Percentiles rank a stretch among this genome's conserved stretches.
Evolutionary conservation across 2,113 vertebrate genomes (phyloP).

Genomic region (Rhynchomys soricoides): DNA sequence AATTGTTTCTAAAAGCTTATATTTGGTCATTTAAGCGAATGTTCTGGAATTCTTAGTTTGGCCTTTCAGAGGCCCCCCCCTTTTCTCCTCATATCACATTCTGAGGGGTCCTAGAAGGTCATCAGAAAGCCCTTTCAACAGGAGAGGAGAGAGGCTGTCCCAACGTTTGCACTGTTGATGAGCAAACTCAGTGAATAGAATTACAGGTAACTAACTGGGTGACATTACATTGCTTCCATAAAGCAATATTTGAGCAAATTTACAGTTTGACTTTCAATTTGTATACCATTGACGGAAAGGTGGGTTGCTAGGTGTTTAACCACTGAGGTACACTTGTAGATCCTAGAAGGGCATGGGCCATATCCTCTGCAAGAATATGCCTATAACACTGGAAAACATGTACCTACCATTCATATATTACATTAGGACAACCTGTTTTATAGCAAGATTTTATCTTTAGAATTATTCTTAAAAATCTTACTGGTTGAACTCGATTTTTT

Average conservation of each 20-base stretch:
- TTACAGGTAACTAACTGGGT: not conserved
- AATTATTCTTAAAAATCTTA: not conserved
- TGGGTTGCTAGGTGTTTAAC: not conserved
- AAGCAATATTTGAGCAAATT: not conserved
- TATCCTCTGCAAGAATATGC: not conserved
- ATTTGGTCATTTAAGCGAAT: conserved; percentile 2
- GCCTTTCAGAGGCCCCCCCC: not conserved
- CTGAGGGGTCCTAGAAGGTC: not conserved
- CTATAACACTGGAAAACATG: not conserved
- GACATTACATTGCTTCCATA: not conserved
- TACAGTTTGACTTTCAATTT: conserved; percentile 41
- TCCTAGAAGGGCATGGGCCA: not conserved
- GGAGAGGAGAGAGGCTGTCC: not conserved
- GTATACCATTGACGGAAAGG: not conserved
- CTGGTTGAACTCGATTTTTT: not conserved
- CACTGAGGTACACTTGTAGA: not conserved
- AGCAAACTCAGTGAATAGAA: not conserved
- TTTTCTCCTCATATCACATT: not conserved
- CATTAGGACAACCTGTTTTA: not conserved
- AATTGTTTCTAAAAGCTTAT: conserved; percentile 45
- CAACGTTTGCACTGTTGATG: not conserved
- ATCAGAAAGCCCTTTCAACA: not conserved
- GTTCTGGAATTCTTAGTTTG: not conserved
- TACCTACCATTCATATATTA: not conserved
- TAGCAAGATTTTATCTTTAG: not conserved